Percentiles rank a stretch among this genome's conserved stretches.
Evolutionary conservation across 2,113 vertebrate genomes (phyloP).

Genomic region (Hassar affinis): DNA sequence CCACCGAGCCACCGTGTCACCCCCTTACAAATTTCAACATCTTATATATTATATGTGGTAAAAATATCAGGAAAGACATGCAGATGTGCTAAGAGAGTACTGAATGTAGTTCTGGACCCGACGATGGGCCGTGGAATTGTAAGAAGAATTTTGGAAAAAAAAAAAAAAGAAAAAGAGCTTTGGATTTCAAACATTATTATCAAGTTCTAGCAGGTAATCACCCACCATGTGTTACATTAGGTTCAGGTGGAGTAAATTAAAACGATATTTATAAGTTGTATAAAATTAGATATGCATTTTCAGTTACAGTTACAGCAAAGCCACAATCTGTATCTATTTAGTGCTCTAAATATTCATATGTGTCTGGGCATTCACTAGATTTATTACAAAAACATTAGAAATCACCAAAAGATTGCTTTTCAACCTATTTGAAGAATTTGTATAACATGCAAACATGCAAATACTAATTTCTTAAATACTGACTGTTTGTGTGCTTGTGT

Average conservation of each 20-base stretch:
- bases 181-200: not conserved
- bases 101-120: not conserved
- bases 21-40: no score
- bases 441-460: not conserved
- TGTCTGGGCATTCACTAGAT: not conserved
- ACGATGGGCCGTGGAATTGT: not conserved
- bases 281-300: not conserved
- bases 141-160: no score
- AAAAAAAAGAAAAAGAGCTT: not conserved
- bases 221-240: not conserved
- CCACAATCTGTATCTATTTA: not conserved
- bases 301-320: not conserved
- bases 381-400: not conserved
- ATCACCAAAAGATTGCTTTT: no score
- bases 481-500: not conserved
- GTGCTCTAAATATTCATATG: not conserved
- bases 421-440: not conserved
- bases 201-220: not conserved
- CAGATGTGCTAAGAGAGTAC: not conserved
- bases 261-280: not conserved
- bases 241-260: not conserved
- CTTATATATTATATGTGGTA: not conserved
- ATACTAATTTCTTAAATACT: not conserved
- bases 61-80: not conserved
- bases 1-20: no score